A percentile compares a stretch with the other conserved stretches of the same genome.
Conservation (phyloP, 2,797 vertebrate genomes). For the Ispidina lecontei region DNA sequence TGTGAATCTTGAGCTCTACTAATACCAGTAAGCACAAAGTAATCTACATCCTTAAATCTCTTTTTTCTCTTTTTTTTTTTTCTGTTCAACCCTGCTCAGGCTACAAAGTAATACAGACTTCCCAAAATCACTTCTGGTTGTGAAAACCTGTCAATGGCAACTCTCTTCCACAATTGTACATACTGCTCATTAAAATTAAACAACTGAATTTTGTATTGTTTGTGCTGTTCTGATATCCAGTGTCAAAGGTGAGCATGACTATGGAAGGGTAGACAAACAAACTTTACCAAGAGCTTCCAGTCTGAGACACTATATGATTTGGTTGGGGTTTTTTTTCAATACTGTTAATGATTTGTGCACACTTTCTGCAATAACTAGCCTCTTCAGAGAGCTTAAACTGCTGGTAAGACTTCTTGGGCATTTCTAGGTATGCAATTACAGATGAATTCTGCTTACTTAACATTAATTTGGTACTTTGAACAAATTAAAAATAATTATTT, state of each 20-base stretch:
- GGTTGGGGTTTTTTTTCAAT: slow-evolving; percentile 12
- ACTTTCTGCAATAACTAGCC: slow-evolving; percentile 21
- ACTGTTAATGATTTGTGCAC: background rate
- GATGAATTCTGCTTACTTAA: slow-evolving; percentile 32
- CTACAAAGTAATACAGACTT: background rate
- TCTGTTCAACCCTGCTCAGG: background rate
- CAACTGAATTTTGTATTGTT: background rate
- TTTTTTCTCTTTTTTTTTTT: no score
- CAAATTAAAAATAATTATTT: slow-evolving; percentile 57
- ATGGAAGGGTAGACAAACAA: background rate
- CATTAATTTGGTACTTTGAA: slow-evolving; percentile 20
- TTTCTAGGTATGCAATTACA: slow-evolving; percentile 4
- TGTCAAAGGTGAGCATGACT: background rate
- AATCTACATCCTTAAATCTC: background rate
- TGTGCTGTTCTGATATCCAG: background rate
- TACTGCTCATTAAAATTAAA: background rate
- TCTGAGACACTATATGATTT: background rate
- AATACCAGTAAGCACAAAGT: background rate
- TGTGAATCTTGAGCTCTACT: background rate
- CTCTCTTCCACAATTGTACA: background rate
- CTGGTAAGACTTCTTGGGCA: slow-evolving; percentile 36
- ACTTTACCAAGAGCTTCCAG: background rate
- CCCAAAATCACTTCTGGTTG: background rate
- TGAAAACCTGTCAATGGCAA: background rate
- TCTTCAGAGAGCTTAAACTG: slow-evolving; percentile 6